These are phyloP conservation scores for Buathra laborator DNA, from an alignment of 2,888 invertebrate genomes.

Conservation along the genomic window DNA sequence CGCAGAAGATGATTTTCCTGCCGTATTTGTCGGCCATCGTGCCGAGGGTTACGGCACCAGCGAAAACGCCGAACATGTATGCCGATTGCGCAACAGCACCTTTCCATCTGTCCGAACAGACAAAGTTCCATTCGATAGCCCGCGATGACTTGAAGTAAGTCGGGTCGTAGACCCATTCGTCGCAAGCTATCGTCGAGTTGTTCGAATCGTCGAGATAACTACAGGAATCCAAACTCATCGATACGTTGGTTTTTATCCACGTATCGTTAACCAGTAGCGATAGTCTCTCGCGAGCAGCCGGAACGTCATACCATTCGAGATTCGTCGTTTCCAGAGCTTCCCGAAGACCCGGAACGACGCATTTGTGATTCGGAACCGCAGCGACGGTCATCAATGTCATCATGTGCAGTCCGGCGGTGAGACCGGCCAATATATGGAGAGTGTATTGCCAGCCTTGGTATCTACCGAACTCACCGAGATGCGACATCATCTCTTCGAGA, in stretches of 20 bases:
- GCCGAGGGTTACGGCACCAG: slow-evolving; percentile 92
- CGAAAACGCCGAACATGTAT: slow-evolving; percentile 94
- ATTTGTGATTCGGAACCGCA: slow-evolving; percentile 91
- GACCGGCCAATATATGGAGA: slow-evolving; percentile 91
- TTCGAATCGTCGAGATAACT: slow-evolving; percentile 82
- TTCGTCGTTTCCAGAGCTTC: slow-evolving; percentile 53
- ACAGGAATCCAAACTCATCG: slow-evolving; percentile 87
- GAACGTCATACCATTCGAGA: slow-evolving; percentile 61
- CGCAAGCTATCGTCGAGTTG: slow-evolving; percentile 85
- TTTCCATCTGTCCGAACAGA: slow-evolving; percentile 93
- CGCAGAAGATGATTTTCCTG: slow-evolving; percentile 92
- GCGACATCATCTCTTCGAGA: slow-evolving; percentile 81
- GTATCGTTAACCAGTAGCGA: slow-evolving; percentile 33
- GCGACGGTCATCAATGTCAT: slow-evolving; percentile 92
- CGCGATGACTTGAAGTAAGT: slow-evolving; percentile 91
- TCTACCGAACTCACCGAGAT: slow-evolving; percentile 91
- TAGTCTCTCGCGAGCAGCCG: slow-evolving; percentile 28
- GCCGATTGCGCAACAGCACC: slow-evolving; percentile 92
- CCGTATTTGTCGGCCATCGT: slow-evolving; percentile 93
- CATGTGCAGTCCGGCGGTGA: slow-evolving; percentile 94
- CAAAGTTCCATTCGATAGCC: slow-evolving; percentile 93
- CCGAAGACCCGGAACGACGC: slow-evolving; percentile 72
- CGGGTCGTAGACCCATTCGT: slow-evolving; percentile 90
- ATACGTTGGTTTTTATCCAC: slow-evolving; percentile 14
- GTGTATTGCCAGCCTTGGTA: slow-evolving; percentile 93